These are phyloP conservation scores for Diplazon laetatorius DNA, from an alignment of 2,888 invertebrate genomes.

Conservation along the genomic window DNA sequence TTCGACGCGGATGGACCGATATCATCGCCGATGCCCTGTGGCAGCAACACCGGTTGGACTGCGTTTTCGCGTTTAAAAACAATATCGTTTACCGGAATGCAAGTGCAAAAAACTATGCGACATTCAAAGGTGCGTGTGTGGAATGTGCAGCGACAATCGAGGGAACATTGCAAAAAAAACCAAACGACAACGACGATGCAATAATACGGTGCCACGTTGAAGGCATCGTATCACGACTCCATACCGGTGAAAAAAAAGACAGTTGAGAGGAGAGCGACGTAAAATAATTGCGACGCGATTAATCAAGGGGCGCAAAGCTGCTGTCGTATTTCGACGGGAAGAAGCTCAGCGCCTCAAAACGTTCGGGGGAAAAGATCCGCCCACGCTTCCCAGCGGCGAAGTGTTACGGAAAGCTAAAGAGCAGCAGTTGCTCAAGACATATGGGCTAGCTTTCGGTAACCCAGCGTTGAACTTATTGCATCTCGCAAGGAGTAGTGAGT, in stretches of 20 bases:
- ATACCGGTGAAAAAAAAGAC: slow-evolving; percentile 41
- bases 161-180: too few species aligned
- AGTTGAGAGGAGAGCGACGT: slow-evolving; percentile 30
- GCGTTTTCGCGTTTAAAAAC: slow-evolving; percentile 35
- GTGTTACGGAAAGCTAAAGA: slow-evolving; percentile 34
- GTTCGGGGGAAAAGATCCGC: slow-evolving; percentile 30
- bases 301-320: slow-evolving; percentile 35
- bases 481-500: background rate
- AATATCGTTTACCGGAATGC: too few species aligned
- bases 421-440: background rate
- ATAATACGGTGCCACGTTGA: too few species aligned
- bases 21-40: slow-evolving; percentile 48
- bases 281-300: slow-evolving; percentile 30
- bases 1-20: slow-evolving; percentile 56
- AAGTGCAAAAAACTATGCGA: too few species aligned
- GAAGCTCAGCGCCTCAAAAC: slow-evolving; percentile 33
- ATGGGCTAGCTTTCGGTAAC: slow-evolving; percentile 15
- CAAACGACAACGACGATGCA: too few species aligned
- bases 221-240: background rate
- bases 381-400: slow-evolving; percentile 6
- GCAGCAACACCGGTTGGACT: slow-evolving; percentile 34
- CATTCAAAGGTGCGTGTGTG: too few species aligned
- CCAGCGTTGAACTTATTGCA: slow-evolving; percentile 12
- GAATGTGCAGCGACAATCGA: too few species aligned
- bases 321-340: slow-evolving; percentile 18